Conservation (phyloP, 2,888 invertebrate genomes). For the Himalopsyche kuldschensis region DNA sequence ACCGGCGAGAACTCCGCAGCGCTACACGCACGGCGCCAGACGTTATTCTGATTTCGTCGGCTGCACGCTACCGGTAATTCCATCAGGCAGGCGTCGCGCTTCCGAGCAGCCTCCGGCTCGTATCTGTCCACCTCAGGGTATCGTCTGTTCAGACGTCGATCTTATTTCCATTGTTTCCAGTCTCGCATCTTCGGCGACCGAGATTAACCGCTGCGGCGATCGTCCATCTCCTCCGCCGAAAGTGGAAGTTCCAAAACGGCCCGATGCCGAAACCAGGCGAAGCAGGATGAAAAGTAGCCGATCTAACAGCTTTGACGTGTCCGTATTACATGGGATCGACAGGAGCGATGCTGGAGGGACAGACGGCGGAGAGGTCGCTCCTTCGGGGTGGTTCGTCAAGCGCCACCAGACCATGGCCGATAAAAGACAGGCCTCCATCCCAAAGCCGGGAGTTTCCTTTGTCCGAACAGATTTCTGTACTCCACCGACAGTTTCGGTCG, state of each 20-base stretch:
- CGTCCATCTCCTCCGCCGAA: conserved; percentile 42
- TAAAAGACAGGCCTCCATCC: conserved; percentile 58
- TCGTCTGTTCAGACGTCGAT: conserved; percentile 81
- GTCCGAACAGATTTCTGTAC: conserved; percentile 57
- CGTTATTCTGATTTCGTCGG: conserved; percentile 75
- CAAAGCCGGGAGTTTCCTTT: conserved; percentile 49
- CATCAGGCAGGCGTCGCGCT: conserved; percentile 65
- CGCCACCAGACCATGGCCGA: conserved; percentile 76
- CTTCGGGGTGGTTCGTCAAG: conserved; percentile 76
- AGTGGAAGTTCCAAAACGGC: conserved; percentile 40
- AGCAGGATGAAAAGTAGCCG: conserved; percentile 69
- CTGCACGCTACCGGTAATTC: conserved; percentile 63
- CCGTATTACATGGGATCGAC: conserved; percentile 63
- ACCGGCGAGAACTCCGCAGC: conserved; percentile 54
- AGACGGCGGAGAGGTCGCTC: conserved; percentile 44
- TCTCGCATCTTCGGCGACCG: conserved; percentile 78
- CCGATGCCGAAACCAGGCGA: conserved; percentile 54
- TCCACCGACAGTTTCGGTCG: conserved; percentile 50
- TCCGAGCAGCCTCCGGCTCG: conserved; percentile 71
- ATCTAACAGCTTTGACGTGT: conserved; percentile 84
- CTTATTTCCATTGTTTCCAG: conserved; percentile 77
- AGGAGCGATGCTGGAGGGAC: conserved; percentile 53
- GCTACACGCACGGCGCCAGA: conserved; percentile 64
- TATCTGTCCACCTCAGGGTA: conserved; percentile 56
- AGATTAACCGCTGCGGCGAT: conserved; percentile 71